Evolutionary conservation across 2,888 invertebrate genomes (phyloP), one percentile per base, ranked within the genome.

Genomic region (Aphodius sticticus): DNA sequence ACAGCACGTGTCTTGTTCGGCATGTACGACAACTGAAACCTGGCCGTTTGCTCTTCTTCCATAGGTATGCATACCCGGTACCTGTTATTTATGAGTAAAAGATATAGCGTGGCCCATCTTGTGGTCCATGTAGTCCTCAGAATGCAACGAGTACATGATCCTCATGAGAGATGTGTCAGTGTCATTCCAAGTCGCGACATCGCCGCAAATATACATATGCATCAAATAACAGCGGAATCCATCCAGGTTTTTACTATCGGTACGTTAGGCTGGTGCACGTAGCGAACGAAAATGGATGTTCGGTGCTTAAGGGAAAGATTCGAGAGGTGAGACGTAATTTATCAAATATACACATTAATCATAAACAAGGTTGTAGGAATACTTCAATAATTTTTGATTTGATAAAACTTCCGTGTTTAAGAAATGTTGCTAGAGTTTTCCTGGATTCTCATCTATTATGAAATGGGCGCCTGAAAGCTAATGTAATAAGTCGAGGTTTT

Each of bases 1-100:
- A 74, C 74, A 74, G 74, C 74, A 74, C 74, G 74, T 74, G 74
- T 74, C 74, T 74, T 74, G 74, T 74, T 74, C 74, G 74, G 74
- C 74, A 37, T 74, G 74, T 74, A 74, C 74, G 74, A 74, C 74
- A 74, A 36, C 74, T 74, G 74, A 74, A 74, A 74, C 74, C 74
- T 35, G 74, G 74, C 74, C 74, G 74, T 74, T 74, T 74, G 74
- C 74, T 74, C 74, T 37, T 74, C 74, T 74, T 74, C 74, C 15
- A 74, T 35, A 74, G 74, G 74, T 74, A 74, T 74, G 74, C 74
- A 74, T 37, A 37, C 74, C 74, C 74, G 74, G 36, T 35, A 35
- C 74, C 74, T 37, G 74, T 74, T 74, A 74, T 74, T 74, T 74
- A 74, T 74, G 74, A 74, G 36, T 74, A 74, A 74, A 74, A 35